phyloP scores from a whole-genome alignment of 2,888 invertebrate genomes.

The Stenurella melanura region DNA sequence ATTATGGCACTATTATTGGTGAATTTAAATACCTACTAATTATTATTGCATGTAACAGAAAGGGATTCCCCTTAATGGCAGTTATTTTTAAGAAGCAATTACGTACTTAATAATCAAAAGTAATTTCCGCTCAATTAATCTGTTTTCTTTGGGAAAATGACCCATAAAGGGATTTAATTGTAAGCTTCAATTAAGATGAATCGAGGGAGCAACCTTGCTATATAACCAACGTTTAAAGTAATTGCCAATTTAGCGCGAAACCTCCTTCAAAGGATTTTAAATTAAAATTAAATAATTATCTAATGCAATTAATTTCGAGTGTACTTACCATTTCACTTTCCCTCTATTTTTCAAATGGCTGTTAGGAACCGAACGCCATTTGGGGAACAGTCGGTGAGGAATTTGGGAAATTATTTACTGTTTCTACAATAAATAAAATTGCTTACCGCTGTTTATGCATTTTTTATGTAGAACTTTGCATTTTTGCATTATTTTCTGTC shows the following conservation, averaged over 20 bases:
- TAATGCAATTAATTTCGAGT: constrained; percentile 1
- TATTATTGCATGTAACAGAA: background rate
- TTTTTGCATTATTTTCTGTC: too few species aligned
- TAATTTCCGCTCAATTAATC: constrained; percentile 35
- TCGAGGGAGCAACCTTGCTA: constrained; percentile 36
- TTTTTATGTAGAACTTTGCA: too few species aligned
- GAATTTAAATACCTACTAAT: background rate
- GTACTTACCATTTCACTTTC: constrained; percentile 3
- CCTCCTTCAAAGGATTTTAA: constrained; percentile 35
- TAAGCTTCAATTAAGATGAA: constrained; percentile 38
- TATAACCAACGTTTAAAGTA: constrained; percentile 37
- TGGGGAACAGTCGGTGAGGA: background rate
- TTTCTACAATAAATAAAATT: too few species aligned
- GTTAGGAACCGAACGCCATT: background rate
- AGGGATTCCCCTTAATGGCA: background rate
- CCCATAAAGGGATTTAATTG: constrained; percentile 38
- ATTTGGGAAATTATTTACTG: too few species aligned
- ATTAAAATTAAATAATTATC: constrained; percentile 42
- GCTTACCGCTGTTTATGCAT: too few species aligned
- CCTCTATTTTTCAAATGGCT: background rate
- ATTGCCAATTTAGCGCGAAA: constrained; percentile 37
- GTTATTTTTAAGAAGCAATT: constrained; percentile 31
- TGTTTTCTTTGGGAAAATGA: constrained; percentile 40
- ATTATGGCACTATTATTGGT: too few species aligned
- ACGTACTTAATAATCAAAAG: constrained; percentile 33